Evolutionary conservation across 2,113 vertebrate species (phyloP).

Genomic region (Eubucco bourcierii): DNA sequence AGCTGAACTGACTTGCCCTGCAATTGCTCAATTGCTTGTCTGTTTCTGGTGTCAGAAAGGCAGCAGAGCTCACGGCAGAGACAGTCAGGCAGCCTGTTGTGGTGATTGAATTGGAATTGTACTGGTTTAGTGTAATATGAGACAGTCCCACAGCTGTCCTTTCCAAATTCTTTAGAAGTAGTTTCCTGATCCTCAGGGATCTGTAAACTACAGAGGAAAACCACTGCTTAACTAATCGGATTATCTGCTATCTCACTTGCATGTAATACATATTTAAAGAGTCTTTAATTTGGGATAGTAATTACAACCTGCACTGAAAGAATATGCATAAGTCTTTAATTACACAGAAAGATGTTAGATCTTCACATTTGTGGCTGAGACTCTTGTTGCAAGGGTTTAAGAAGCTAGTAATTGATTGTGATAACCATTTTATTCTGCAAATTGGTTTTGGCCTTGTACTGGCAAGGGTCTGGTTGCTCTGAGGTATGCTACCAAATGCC

Average conservation of each 20-base stretch:
- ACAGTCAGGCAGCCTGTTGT: background rate
- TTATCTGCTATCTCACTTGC: conserved; percentile 41
- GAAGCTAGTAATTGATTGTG: conserved; percentile 1
- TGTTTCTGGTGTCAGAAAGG: background rate
- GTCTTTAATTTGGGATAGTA: conserved; percentile 40
- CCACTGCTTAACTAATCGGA: conserved; percentile 15
- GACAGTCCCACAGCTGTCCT: background rate
- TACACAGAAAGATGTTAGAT: background rate
- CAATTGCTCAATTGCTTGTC: background rate
- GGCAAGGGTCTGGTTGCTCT: background rate
- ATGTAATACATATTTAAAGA: conserved; percentile 26
- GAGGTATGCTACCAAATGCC: background rate
- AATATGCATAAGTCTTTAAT: conserved; percentile 22
- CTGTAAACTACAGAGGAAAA: conserved; percentile 32
- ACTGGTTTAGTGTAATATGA: background rate
- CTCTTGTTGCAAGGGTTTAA: background rate
- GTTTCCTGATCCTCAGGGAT: conserved; percentile 20
- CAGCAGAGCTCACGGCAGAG: background rate
- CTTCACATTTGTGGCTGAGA: background rate
- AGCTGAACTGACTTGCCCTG: background rate
- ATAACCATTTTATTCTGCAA: conserved; percentile 7
- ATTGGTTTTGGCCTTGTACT: background rate
- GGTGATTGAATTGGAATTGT: background rate
- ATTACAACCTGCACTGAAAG: background rate
- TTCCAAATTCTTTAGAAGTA: background rate